Base-by-base conservation (phyloP, 2,888 invertebrate species). In the Nymphalis c-album region DNA sequence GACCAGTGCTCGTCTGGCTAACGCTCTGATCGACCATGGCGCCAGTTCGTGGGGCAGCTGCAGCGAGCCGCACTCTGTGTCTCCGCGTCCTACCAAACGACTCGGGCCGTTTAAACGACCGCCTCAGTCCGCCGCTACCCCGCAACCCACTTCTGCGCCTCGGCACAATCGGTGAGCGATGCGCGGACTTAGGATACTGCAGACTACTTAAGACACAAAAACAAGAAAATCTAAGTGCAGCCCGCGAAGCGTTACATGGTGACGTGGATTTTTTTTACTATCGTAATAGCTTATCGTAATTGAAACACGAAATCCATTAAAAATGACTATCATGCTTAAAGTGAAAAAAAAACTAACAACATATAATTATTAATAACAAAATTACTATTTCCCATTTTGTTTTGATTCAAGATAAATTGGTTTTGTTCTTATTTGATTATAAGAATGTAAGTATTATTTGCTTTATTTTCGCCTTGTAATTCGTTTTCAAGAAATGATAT, bases 81-180 rank as follows among this genome's bases (percentile, higher is more conserved):
- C 96, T 1, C 96, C 96, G 60, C 93, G 95, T 60, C 95, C 96
- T 5, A 85, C 94, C 74, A 95, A 95, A 81, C 95, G 96, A 63
- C 93, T 95, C 76, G 94, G 94, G 2, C 93, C 93, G 72, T 95
- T 95, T 90, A 94, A 93, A 75, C 91, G 93, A 40, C 91, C 93
- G 48, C 88, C 87, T 35, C 80, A 80, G 62, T 74, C 78, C 2
- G 72, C 55, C 77, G 72, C 79, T 64, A 66, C 82, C n/a, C 77
- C 80, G 7, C 79, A 80, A 45, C 70, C 80, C 10, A 70, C 77
- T 40, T 71, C 74, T 13, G 66, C 76, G 60, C 61, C 72, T 17
- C 81, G 87, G 7, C 83, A 83, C 69, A 84, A 87, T 75, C 87
- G 90, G 80, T 91, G 86, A 90, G 77, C 80, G n/a, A 20, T 18